A percentile compares a stretch with the other conserved stretches of the same genome.
phyloP scores from a whole-genome alignment of 2,113 vertebrate species.

The Acinonyx jubatus region DNA sequence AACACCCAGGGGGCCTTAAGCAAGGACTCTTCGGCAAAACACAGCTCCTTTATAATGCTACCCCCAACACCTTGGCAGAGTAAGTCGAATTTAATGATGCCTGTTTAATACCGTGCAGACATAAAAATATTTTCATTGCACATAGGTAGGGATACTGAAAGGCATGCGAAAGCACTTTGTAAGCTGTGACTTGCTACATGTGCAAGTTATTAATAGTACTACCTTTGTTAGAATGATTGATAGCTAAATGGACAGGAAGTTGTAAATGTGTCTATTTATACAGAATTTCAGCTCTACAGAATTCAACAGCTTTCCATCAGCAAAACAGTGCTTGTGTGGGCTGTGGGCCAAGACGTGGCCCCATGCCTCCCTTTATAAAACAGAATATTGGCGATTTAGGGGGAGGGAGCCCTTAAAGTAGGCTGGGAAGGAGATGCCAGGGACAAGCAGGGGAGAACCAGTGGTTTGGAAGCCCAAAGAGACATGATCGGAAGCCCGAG shows the following conservation, averaged over 20 bases:
- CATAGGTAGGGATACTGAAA: background rate
- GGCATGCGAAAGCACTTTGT: background rate
- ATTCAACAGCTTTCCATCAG: constrained; percentile 64
- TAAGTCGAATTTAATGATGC: background rate
- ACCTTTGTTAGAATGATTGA: constrained; percentile 55
- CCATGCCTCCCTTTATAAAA: background rate
- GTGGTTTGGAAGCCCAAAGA: background rate
- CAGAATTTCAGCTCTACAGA: constrained; percentile 43
- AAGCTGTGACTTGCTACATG: background rate
- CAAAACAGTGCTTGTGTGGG: constrained; percentile 29
- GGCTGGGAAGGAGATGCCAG: background rate
- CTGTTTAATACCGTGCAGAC: background rate
- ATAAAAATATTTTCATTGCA: background rate
- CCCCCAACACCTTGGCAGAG: background rate
- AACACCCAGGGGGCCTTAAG: background rate
- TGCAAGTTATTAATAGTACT: constrained; percentile 43
- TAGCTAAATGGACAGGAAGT: constrained; percentile 70
- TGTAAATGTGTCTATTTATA: constrained; percentile 68
- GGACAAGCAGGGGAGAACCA: background rate
- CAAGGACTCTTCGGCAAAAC: background rate
- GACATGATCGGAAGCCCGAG: background rate
- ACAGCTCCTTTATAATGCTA: background rate
- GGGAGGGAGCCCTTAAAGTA: background rate
- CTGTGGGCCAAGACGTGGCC: background rate
- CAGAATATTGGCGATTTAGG: background rate